Evolutionary conservation across 2,888 invertebrate species (phyloP).

Genomic region (Phytoseiulus persimilis): DNA sequence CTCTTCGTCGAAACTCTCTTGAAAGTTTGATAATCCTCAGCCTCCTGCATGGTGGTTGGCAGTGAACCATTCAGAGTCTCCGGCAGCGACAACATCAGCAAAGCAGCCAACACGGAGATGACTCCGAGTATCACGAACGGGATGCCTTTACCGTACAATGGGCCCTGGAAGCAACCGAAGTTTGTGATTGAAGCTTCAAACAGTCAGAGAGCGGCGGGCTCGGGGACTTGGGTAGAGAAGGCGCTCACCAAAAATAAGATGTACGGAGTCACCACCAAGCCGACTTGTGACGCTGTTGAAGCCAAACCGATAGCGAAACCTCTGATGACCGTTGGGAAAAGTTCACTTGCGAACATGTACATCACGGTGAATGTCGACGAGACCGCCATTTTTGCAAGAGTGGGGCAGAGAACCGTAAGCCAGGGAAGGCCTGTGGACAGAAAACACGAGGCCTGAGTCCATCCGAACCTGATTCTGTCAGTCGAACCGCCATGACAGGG

Average conservation of each 20-base stretch:
- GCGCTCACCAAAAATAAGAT: background rate
- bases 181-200: too few species aligned
- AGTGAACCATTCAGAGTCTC: background rate
- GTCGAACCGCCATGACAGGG: too few species aligned
- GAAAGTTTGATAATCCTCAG: background rate
- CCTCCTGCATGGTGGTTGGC: background rate
- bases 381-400: background rate
- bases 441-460: too few species aligned
- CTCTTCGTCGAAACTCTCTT: too few species aligned
- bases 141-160: background rate
- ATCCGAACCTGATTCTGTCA: background rate
- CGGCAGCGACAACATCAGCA: background rate
- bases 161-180: background rate
- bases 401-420: background rate
- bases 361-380: background rate
- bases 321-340: constrained; percentile 7
- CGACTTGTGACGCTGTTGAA: background rate
- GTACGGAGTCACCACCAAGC: background rate
- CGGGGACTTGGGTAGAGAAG: too few species aligned
- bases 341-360: constrained; percentile 1
- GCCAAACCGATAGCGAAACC: background rate
- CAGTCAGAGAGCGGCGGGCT: too few species aligned
- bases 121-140: constrained; percentile 13
- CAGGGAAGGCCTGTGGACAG: background rate
- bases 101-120: background rate